phyloP scores from a whole-genome alignment of 2,113 vertebrate genomes.

The Megaleporinus macrocephalus region DNA sequence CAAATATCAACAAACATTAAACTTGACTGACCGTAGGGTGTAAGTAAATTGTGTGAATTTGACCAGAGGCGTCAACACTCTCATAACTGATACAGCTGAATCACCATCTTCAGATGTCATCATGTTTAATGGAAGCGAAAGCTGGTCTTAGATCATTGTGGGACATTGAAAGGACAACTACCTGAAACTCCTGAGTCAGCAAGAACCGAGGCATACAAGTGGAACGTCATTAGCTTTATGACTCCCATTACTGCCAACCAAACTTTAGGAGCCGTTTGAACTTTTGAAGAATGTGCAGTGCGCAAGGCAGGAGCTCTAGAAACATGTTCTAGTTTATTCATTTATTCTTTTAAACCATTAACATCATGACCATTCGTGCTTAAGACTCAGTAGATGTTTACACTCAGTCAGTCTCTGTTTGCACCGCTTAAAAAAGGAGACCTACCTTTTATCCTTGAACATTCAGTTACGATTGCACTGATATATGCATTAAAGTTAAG shows the following conservation, averaged over 20 bases:
- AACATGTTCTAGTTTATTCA: too few species aligned
- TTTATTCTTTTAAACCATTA: too few species aligned
- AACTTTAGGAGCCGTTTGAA: not conserved
- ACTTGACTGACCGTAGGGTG: too few species aligned
- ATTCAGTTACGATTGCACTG: too few species aligned
- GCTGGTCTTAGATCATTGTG: not conserved
- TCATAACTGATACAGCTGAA: not conserved
- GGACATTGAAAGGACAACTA: not conserved
- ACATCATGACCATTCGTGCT: too few species aligned
- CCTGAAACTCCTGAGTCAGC: not conserved
- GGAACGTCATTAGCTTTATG: not conserved
- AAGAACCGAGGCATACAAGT: not conserved
- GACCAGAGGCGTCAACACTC: too few species aligned
- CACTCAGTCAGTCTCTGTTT: not conserved
- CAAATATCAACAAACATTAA: too few species aligned
- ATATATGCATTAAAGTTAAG: too few species aligned
- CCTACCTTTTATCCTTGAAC: too few species aligned
- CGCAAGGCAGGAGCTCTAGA: not conserved
- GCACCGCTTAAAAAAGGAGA: too few species aligned
- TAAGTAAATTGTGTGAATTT: too few species aligned
- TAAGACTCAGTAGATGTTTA: too few species aligned
- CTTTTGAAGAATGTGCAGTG: not conserved
- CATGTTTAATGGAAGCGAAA: not conserved
- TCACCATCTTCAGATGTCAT: not conserved
- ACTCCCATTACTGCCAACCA: not conserved